phyloP scores from a whole-genome alignment of 2,113 vertebrate species.

The Phalacrocorax brasilianus region DNA sequence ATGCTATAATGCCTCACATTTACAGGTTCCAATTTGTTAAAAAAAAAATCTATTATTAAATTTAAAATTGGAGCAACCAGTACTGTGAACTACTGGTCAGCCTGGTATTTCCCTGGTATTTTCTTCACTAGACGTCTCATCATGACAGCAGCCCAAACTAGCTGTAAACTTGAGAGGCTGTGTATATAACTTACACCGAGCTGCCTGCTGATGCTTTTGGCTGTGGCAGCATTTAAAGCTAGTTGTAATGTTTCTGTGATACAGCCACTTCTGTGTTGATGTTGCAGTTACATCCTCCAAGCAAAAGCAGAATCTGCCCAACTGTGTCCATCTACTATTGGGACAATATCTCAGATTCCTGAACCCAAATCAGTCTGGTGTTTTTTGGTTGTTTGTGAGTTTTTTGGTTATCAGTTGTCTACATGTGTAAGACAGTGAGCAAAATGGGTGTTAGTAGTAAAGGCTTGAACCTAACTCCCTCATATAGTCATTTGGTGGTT shows the following conservation, averaged over 20 bases:
- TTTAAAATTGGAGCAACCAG: not conserved
- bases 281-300: not conserved
- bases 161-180: not conserved
- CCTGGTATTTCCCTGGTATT: not conserved
- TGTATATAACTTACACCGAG: not conserved
- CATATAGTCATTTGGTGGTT: not conserved
- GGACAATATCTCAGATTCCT: not conserved
- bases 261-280: not conserved
- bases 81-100: not conserved
- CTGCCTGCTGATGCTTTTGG: not conserved
- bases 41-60: not conserved
- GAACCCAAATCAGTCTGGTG: not conserved
- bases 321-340: not conserved
- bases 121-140: not conserved
- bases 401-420: not conserved
- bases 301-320: not conserved
- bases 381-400: not conserved
- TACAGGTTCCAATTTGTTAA: not conserved
- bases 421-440: not conserved
- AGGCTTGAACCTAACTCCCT: not conserved
- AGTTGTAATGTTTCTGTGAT: not conserved
- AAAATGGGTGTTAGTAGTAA: not conserved
- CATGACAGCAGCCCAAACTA: not conserved
- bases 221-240: not conserved
- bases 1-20: not conserved